phyloP scores from a whole-genome alignment of 2,888 invertebrate species.

The Perithous albicinctus region DNA sequence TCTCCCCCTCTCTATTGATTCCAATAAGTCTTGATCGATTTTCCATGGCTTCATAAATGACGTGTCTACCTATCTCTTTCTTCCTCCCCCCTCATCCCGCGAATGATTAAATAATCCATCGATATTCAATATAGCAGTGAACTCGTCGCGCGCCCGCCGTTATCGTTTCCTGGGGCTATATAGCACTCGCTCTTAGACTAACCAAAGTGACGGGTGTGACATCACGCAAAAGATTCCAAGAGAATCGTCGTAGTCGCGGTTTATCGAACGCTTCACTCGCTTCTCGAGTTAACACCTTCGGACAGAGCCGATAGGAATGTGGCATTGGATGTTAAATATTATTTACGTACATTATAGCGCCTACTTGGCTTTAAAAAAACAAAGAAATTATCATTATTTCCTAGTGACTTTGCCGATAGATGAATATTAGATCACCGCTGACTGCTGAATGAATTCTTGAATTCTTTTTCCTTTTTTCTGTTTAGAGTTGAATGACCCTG shows the following conservation, averaged over 20 bases:
- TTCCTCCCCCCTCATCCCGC: neutral
- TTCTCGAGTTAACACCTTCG: slow-evolving; percentile 51
- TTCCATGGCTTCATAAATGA: neutral
- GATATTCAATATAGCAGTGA: slow-evolving; percentile 16
- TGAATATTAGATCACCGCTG: neutral
- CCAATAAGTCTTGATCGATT: slow-evolving; percentile 9
- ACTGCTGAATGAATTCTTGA: neutral
- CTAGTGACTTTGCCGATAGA: neutral
- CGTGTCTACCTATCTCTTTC: neutral
- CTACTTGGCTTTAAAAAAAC: neutral
- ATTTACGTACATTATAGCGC: slow-evolving; percentile 19
- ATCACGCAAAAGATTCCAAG: slow-evolving; percentile 62
- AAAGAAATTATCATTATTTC: neutral
- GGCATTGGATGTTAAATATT: slow-evolving; percentile 23
- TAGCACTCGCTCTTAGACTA: slow-evolving; percentile 2
- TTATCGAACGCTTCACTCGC: slow-evolving; percentile 38
- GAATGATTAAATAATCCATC: slow-evolving; percentile 21
- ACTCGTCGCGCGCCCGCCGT: slow-evolving; percentile 12
- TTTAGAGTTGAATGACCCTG: slow-evolving; percentile 47
- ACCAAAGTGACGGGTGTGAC: slow-evolving; percentile 40
- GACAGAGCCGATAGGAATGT: slow-evolving; percentile 21
- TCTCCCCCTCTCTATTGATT: neutral
- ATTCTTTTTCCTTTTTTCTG: slow-evolving; percentile 15
- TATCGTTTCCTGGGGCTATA: slow-evolving; percentile 33
- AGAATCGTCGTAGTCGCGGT: slow-evolving; percentile 39